Percentiles rank a stretch among this genome's conserved stretches.
These are phyloP conservation scores for Oryzias dopingdopingensis DNA, from an alignment of 2,797 vertebrate species.

Conservation along the genomic window DNA sequence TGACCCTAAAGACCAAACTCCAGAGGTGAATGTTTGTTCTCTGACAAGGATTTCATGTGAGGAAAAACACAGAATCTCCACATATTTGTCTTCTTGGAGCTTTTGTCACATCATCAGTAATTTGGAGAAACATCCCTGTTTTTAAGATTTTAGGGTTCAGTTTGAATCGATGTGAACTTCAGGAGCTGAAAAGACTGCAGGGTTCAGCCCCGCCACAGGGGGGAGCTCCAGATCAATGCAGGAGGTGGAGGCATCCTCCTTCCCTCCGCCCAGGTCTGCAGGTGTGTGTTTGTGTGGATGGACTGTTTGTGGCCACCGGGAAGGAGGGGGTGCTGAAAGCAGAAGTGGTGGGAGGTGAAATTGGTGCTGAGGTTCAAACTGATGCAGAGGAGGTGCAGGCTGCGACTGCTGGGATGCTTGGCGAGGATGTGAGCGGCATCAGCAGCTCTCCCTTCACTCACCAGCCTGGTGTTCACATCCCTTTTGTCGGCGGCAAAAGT, in stretches of 20 bases:
- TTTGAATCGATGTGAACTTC: background rate
- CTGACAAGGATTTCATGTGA: no score
- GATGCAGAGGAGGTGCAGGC: conserved; percentile 22
- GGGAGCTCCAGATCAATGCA: conserved; percentile 32
- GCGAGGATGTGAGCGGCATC: background rate
- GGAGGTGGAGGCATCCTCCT: background rate
- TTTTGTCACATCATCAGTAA: no score
- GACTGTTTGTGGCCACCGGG: conserved; percentile 5
- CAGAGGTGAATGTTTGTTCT: no score
- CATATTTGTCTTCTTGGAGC: no score
- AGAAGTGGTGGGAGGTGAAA: conserved; percentile 29
- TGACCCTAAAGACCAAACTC: no score
- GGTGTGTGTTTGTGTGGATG: background rate
- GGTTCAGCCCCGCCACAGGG: conserved; percentile 27
- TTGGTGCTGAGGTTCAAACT: conserved; percentile 40
- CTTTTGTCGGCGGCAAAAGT: no score
- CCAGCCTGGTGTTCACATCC: background rate
- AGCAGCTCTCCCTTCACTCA: background rate
- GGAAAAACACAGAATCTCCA: no score
- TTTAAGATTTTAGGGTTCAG: background rate
- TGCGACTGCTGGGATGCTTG: conserved; percentile 9
- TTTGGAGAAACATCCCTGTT: background rate
- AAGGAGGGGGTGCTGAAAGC: conserved; percentile 8
- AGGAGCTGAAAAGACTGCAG: background rate
- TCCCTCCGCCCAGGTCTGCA: conserved; percentile 5